Evolutionary conservation across 2,113 vertebrate genomes (phyloP).

Genomic region (Xiphophorus hellerii): DNA sequence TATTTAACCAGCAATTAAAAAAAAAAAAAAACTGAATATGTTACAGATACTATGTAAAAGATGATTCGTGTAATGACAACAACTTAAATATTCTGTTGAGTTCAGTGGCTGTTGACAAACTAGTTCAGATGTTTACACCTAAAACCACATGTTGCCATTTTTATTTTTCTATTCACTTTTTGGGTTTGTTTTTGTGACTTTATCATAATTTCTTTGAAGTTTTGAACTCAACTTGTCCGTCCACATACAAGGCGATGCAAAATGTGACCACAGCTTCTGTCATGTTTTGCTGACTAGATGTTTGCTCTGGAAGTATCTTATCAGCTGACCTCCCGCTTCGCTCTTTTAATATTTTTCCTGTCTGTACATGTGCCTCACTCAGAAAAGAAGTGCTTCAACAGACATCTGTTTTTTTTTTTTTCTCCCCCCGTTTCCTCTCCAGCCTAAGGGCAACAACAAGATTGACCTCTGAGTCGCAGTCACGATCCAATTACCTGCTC

Average conservation of each 20-base stretch:
- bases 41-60: neutral
- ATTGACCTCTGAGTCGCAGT: slow-evolving; percentile 65
- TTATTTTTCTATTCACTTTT: neutral
- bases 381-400: slow-evolving; percentile 11
- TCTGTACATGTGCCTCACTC: slow-evolving; percentile 7
- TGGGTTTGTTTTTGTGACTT: too few relatives aligned
- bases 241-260: slow-evolving; percentile 12
- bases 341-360: slow-evolving; percentile 28
- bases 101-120: neutral
- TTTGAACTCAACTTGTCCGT: slow-evolving; percentile 41
- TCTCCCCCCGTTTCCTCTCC: slow-evolving; percentile 13
- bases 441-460: slow-evolving; percentile 64
- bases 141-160: neutral
- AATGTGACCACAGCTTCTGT: slow-evolving; percentile 10
- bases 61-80: neutral
- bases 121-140: neutral
- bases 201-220: neutral
- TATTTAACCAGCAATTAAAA: neutral
- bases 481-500: slow-evolving; percentile 72
- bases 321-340: slow-evolving; percentile 34
- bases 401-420: slow-evolving; percentile 35
- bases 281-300: slow-evolving; percentile 18
- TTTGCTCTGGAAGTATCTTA: slow-evolving; percentile 25
- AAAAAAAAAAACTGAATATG: neutral
- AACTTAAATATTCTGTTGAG: too few relatives aligned